Percentiles rank a stretch among this genome's conserved stretches.
phyloP scores from a whole-genome alignment of 2,888 invertebrate species.

The Acrobasis suavella region DNA sequence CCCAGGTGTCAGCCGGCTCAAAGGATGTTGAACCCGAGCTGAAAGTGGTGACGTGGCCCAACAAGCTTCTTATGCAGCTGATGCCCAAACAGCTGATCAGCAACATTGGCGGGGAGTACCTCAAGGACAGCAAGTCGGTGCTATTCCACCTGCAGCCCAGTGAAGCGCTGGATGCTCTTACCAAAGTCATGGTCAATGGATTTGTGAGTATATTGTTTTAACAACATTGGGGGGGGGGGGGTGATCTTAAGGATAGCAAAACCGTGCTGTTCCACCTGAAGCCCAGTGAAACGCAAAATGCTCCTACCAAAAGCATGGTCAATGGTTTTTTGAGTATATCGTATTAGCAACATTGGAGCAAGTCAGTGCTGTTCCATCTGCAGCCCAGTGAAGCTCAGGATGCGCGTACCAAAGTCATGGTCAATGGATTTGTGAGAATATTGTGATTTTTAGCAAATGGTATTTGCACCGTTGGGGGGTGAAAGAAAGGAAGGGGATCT shows the following conservation, averaged over 20 bases:
- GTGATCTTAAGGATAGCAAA: slow-evolving; percentile 94
- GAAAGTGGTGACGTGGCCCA: slow-evolving; percentile 97
- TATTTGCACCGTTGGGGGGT: too few relatives aligned
- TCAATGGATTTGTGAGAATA: too few relatives aligned
- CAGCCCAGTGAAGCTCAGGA: slow-evolving; percentile 93
- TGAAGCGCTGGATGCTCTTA: slow-evolving; percentile 92
- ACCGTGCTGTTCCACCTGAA: slow-evolving; percentile 94
- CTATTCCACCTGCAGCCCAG: slow-evolving; percentile 93
- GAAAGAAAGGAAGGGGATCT: too few relatives aligned
- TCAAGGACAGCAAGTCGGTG: slow-evolving; percentile 96
- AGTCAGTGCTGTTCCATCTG: slow-evolving; percentile 94
- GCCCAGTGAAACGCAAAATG: slow-evolving; percentile 92
- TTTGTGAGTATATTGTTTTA: slow-evolving; percentile 89
- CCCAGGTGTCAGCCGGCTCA: slow-evolving; percentile 80
- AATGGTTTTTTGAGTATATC: slow-evolving; percentile 90
- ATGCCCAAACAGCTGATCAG: slow-evolving; percentile 96
- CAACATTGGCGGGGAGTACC: slow-evolving; percentile 92
- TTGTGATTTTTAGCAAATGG: too few relatives aligned
- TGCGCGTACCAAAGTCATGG: slow-evolving; percentile 94
- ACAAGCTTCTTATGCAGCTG: slow-evolving; percentile 95
- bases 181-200: slow-evolving; percentile 96
- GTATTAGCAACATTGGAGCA: too few relatives aligned
- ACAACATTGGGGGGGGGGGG: too few relatives aligned
- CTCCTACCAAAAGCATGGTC: slow-evolving; percentile 95
- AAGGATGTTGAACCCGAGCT: slow-evolving; percentile 95